Evolutionary conservation across 2,113 vertebrate species (phyloP).

Genomic region (Osmerus mordax): DNA sequence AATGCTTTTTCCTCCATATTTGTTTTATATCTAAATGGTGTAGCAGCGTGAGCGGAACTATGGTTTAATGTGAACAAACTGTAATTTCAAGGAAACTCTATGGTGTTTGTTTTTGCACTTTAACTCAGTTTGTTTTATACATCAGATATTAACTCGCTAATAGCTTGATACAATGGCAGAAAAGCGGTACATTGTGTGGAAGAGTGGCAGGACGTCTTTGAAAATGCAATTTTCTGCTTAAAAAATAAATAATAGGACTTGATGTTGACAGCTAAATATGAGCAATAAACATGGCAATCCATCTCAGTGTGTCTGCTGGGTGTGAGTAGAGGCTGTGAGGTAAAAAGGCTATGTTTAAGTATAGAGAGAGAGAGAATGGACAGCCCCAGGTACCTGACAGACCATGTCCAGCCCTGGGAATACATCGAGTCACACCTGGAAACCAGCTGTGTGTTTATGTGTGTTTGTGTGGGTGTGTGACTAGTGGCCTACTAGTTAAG

Average conservation of each 20-base stretch:
- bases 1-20: background rate
- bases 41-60: background rate
- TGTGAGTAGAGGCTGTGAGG: background rate
- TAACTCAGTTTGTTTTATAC: background rate
- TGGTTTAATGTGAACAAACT: background rate
- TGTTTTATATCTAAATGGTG: background rate
- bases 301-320: slow-evolving; percentile 13
- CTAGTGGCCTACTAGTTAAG: background rate
- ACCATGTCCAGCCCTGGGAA: slow-evolving; percentile 22
- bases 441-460: slow-evolving; percentile 47
- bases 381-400: slow-evolving; percentile 28
- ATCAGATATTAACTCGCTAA: background rate
- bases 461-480: background rate
- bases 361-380: background rate
- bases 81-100: background rate
- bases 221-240: background rate
- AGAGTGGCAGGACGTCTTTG: background rate
- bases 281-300: background rate
- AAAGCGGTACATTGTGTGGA: background rate
- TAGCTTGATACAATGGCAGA: background rate
- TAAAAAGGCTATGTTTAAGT: slow-evolving; percentile 1
- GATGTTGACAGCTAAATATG: slow-evolving; percentile 8
- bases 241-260: slow-evolving; percentile 18
- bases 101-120: background rate
- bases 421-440: slow-evolving; percentile 37